Evolutionary conservation across 2,888 invertebrate genomes (phyloP).

Genomic region (Tetanocera ferruginea): DNA sequence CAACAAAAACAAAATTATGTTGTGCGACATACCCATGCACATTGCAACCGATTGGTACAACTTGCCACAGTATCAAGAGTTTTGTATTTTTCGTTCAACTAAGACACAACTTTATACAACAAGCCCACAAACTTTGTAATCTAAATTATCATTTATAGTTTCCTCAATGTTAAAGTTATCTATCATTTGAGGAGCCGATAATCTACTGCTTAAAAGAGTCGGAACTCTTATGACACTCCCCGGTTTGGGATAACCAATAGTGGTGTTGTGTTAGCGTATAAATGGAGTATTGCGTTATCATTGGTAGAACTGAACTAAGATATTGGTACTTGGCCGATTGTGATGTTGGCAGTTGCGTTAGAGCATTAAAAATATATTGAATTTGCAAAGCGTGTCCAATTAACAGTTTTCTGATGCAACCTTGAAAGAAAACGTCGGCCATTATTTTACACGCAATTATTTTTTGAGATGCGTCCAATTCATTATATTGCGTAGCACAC

Average conservation of each 20-base stretch:
- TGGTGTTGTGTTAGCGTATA: neutral
- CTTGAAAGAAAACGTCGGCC: neutral
- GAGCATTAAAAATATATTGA: neutral
- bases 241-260: neutral
- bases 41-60: no score
- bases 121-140: no score
- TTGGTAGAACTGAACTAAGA: neutral
- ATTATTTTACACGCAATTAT: neutral
- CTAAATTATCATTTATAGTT: no score
- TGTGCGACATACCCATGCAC: no score
- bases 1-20: no score
- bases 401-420: neutral
- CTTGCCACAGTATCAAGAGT: no score
- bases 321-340: neutral
- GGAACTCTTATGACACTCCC: neutral
- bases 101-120: no score
- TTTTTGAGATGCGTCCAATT: neutral
- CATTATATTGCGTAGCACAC: neutral
- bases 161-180: neutral
- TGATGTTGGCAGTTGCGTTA: neutral
- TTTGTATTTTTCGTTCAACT: no score
- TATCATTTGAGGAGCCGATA: neutral
- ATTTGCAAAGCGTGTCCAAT: neutral
- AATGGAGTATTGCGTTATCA: neutral
- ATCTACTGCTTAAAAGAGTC: neutral